Conservation (phyloP, 2,888 invertebrate species). For the Chrysolina oricalcia region DNA sequence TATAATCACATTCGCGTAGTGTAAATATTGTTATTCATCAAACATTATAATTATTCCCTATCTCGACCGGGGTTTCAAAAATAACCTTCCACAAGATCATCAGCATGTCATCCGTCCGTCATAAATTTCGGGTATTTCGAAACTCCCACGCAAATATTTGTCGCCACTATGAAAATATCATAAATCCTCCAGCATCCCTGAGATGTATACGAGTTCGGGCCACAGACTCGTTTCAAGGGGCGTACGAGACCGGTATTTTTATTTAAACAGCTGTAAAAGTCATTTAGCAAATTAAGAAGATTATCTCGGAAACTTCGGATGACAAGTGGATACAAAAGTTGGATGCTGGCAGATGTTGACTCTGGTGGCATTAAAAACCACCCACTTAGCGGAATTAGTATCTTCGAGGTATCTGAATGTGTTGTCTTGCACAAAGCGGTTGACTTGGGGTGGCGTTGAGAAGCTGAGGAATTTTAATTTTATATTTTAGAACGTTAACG, state of each 20-base stretch:
- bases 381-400: conserved; percentile 46
- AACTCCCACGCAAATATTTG: conserved; percentile 47
- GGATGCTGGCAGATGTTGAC: conserved; percentile 44
- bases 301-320: conserved; percentile 47
- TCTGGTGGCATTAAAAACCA: conserved; percentile 43
- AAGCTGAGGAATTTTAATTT: background rate
- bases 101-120: conserved; percentile 20
- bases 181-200: conserved; percentile 49
- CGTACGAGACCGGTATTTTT: conserved; percentile 48
- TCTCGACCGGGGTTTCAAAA: conserved; percentile 9
- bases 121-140: conserved; percentile 26
- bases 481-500: background rate
- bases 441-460: background rate
- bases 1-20: background rate
- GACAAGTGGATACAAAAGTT: conserved; percentile 51
- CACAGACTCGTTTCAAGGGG: conserved; percentile 25
- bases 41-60: background rate
- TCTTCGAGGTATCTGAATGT: conserved; percentile 28
- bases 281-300: conserved; percentile 62
- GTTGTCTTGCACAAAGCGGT: background rate
- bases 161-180: conserved; percentile 45
- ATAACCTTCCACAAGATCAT: conserved; percentile 14
- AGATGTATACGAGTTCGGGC: conserved; percentile 39
- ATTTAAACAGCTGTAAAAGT: conserved; percentile 65
- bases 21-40: conserved; percentile 1